Evolutionary conservation across 2,888 invertebrate genomes (phyloP).

Genomic region (Dolichopus griseipennis): DNA sequence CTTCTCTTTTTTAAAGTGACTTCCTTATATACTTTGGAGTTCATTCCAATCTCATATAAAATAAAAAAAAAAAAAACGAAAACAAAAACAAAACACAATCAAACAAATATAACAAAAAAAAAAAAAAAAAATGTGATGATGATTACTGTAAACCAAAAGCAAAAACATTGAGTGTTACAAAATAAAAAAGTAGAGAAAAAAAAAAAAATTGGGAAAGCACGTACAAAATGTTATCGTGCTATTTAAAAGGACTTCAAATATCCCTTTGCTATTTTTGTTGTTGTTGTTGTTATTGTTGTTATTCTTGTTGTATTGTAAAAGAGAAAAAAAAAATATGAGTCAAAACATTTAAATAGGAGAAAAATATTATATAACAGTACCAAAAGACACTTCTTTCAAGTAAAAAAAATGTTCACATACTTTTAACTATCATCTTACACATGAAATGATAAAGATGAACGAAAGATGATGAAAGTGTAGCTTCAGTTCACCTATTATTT

Average conservation of each 20-base stretch:
- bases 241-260: constrained; percentile 1
- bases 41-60: too few relatives aligned
- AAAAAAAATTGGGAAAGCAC: not conserved
- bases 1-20: not conserved
- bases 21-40: not conserved
- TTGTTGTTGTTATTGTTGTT: too few relatives aligned
- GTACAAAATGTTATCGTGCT: constrained; percentile 5
- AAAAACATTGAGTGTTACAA: too few relatives aligned
- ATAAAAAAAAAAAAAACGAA: too few relatives aligned
- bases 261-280: not conserved
- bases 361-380: not conserved
- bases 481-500: not conserved
- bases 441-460: not conserved
- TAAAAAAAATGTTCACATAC: not conserved
- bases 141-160: too few relatives aligned
- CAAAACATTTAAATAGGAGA: not conserved
- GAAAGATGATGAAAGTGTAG: not conserved
- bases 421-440: not conserved
- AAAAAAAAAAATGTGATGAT: not conserved
- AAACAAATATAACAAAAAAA: not conserved
- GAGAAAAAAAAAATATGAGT: not conserved
- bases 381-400: not conserved
- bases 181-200: too few relatives aligned
- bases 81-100: not conserved
- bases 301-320: too few relatives aligned